phyloP scores from a whole-genome alignment of 2,888 invertebrate genomes.

The Acronicta aceris region DNA sequence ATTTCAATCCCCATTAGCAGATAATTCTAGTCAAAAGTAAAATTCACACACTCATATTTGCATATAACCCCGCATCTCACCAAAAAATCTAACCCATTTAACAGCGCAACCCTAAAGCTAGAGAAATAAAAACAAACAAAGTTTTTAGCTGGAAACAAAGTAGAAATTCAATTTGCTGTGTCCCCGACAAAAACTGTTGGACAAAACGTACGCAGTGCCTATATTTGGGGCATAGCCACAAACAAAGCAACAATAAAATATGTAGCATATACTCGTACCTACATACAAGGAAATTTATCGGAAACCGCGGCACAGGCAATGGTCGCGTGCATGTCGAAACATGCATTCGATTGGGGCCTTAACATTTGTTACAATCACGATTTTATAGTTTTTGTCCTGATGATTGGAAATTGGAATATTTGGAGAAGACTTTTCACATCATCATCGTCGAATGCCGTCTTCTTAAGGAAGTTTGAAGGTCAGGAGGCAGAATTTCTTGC shows the following conservation, averaged over 20 bases:
- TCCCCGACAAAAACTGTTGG: constrained; percentile 64
- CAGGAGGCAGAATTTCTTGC: no score
- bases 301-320: constrained; percentile 69
- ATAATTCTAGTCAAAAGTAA: no score
- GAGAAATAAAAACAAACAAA: constrained; percentile 48
- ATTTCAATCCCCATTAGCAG: background rate
- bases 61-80: background rate
- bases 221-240: constrained; percentile 68
- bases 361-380: constrained; percentile 54
- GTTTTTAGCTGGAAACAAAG: constrained; percentile 56
- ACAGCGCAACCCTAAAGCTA: constrained; percentile 37
- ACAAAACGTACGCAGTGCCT: constrained; percentile 56
- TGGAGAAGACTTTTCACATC: no score
- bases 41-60: background rate
- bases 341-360: constrained; percentile 65
- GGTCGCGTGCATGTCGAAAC: constrained; percentile 67
- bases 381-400: constrained; percentile 12
- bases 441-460: no score
- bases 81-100: constrained; percentile 25
- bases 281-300: constrained; percentile 73
- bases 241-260: constrained; percentile 77
- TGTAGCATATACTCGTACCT: constrained; percentile 58
- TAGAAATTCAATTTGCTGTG: constrained; percentile 72
- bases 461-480: no score
- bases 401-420: constrained; percentile 1